A percentile compares a stretch with the other conserved stretches of the same genome.
phyloP scores from a whole-genome alignment of 92 coral and sea anemone species.

The Paramuricea clavata region DNA sequence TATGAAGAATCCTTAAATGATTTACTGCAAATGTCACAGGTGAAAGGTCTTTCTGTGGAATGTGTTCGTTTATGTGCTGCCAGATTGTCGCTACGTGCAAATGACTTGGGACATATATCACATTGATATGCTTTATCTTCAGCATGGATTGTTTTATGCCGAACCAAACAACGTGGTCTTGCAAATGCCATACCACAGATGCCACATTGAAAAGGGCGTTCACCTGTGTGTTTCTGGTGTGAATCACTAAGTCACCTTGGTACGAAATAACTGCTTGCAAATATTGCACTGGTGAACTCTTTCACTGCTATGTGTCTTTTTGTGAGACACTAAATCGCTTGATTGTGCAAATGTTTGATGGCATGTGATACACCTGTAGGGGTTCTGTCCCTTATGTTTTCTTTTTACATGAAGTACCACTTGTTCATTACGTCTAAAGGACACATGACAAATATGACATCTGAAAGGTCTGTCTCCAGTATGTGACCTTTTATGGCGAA shows the following conservation, averaged over 20 bases:
- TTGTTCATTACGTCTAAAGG: slow-evolving; percentile 1
- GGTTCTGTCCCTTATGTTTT: not conserved
- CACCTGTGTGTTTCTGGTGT: slow-evolving; percentile 11
- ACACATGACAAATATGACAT: not conserved
- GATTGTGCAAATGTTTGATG: not conserved
- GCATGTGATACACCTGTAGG: slow-evolving; percentile 1
- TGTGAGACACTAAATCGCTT: not conserved
- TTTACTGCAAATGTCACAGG: not conserved
- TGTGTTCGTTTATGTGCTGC: not conserved
- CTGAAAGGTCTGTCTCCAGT: not conserved
- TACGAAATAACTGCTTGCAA: not conserved
- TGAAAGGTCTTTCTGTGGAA: not conserved
- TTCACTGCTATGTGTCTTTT: not conserved
- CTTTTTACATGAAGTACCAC: slow-evolving; percentile 3
- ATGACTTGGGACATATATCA: slow-evolving; percentile 21
- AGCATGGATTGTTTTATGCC: slow-evolving; percentile 1
- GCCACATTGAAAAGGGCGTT: not conserved
- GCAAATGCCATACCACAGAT: not conserved
- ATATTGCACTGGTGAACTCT: not conserved
- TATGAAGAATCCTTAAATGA: not conserved
- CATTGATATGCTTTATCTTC: not conserved
- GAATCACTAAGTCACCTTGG: slow-evolving; percentile 2
- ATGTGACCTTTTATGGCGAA: not conserved
- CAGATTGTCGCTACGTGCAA: not conserved
- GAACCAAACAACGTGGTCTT: not conserved